These are phyloP conservation scores for Heliconius ethilla DNA, from an alignment of 2,888 invertebrate species.

Conservation along the genomic window DNA sequence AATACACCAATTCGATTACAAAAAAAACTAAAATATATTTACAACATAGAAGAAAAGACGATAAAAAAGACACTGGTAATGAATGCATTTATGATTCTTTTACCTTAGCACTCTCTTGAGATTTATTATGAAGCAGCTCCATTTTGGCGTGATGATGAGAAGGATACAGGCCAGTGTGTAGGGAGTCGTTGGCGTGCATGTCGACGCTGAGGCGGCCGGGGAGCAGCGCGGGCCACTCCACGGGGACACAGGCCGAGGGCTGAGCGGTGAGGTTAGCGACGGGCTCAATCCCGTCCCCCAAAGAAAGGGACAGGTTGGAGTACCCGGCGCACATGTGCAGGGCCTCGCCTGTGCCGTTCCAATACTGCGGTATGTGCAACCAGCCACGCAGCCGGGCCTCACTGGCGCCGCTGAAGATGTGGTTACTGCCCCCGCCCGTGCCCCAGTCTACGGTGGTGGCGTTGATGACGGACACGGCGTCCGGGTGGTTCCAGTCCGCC, in stretches of 20 bases:
- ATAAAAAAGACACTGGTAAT: too few species aligned
- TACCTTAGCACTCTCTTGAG: conserved; percentile 87
- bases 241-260: conserved; percentile 86
- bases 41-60: too few species aligned
- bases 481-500: conserved; percentile 93
- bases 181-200: conserved; percentile 85
- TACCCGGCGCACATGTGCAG: conserved; percentile 90
- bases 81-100: too few species aligned
- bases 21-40: too few species aligned
- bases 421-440: conserved; percentile 85
- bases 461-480: conserved; percentile 92
- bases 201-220: conserved; percentile 85
- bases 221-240: conserved; percentile 85
- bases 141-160: conserved; percentile 89
- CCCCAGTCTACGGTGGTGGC: conserved; percentile 92
- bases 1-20: too few species aligned
- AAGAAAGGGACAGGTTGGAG: conserved; percentile 85
- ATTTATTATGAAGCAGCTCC: conserved; percentile 89
- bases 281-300: conserved; percentile 76
- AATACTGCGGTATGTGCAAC: conserved; percentile 88
- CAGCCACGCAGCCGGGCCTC: conserved; percentile 91
- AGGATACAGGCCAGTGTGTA: conserved; percentile 82
- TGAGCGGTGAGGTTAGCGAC: conserved; percentile 86
- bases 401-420: conserved; percentile 86
- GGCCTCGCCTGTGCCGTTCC: conserved; percentile 86